These are phyloP conservation scores for Mastigias papua DNA, from an alignment of 30 jellyfish, hydroid and myxozoan genomes.

Conservation along the genomic window DNA sequence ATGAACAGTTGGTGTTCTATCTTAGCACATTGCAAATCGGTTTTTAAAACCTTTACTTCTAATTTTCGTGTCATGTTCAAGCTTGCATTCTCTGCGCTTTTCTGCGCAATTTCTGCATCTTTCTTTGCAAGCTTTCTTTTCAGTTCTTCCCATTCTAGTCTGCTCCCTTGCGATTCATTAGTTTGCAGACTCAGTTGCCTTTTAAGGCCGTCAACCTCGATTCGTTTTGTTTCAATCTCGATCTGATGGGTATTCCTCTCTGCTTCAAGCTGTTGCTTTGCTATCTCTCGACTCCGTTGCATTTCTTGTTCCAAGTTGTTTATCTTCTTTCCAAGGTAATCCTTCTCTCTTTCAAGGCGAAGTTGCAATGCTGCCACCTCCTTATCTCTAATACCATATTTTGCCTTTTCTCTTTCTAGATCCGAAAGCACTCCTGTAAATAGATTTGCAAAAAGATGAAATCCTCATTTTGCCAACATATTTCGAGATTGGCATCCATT, in stretches of 20 bases:
- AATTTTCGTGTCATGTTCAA: neutral
- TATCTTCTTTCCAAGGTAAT: constrained; percentile 40
- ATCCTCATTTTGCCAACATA: too few species aligned
- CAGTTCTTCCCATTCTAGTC: constrained; percentile 59
- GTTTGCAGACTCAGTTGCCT: constrained; percentile 64
- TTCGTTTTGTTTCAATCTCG: constrained; percentile 69
- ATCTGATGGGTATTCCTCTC: constrained; percentile 63
- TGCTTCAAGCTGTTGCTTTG: constrained; percentile 63
- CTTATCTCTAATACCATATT: constrained; percentile 20
- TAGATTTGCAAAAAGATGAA: too few species aligned
- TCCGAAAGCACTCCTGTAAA: constrained; percentile 52
- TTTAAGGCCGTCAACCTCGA: constrained; percentile 68
- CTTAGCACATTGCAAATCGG: constrained; percentile 60
- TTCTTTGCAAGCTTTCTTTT: constrained; percentile 46
- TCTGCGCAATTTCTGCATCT: constrained; percentile 47
- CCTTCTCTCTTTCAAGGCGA: constrained; percentile 65
- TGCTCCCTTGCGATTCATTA: constrained; percentile 60
- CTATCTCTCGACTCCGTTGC: constrained; percentile 17
- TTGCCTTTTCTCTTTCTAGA: constrained; percentile 68
- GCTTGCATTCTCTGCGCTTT: constrained; percentile 4
- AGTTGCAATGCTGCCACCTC: constrained; percentile 55
- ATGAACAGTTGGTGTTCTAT: constrained; percentile 57
- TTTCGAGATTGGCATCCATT: too few species aligned
- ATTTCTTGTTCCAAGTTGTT: constrained; percentile 51
- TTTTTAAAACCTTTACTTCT: constrained; percentile 28